Conservation (phyloP, 1,140 invertebrate genomes). For the Chrysopa pallens region DNA sequence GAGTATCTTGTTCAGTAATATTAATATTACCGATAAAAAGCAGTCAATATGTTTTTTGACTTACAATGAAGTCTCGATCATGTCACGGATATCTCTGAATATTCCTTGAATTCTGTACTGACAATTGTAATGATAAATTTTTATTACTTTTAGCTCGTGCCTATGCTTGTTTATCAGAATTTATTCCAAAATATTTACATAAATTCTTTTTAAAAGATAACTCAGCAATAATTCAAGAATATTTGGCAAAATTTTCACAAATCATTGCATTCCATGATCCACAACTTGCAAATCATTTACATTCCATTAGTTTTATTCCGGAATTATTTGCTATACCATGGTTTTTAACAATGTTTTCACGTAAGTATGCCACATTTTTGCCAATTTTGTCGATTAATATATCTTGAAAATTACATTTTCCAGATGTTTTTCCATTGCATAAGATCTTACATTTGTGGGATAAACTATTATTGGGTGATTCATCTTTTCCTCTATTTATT, state of each 20-base stretch:
- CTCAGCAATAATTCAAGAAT: constrained; percentile 91
- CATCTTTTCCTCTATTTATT: constrained; percentile 87
- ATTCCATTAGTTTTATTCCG: constrained; percentile 87
- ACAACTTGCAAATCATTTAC: constrained; percentile 75
- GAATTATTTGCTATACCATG: constrained; percentile 99
- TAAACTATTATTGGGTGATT: constrained; percentile 80
- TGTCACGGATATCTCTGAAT: no score
- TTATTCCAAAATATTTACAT: constrained; percentile 92
- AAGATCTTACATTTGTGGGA: constrained; percentile 99
- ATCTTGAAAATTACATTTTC: no score
- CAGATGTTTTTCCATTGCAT: constrained; percentile 93
- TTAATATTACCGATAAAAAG: no score
- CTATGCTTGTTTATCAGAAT: constrained; percentile 81
- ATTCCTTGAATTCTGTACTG: no score
- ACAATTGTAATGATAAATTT: no score
- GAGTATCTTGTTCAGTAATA: no score
- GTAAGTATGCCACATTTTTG: constrained; percentile 43
- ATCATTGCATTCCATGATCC: constrained; percentile 93
- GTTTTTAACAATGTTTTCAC: constrained; percentile 99
- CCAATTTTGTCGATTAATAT: constrained; percentile 3
- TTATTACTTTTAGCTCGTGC: constrained; percentile 56
- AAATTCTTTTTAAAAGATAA: constrained; percentile 99
- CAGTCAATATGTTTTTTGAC: no score
- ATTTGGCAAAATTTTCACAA: constrained; percentile 92
- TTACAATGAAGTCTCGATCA: no score